Percentiles rank a stretch among this genome's conserved stretches.
These are phyloP conservation scores for Silvanus unidentatus DNA, from an alignment of 2,888 invertebrate genomes.

Conservation along the genomic window DNA sequence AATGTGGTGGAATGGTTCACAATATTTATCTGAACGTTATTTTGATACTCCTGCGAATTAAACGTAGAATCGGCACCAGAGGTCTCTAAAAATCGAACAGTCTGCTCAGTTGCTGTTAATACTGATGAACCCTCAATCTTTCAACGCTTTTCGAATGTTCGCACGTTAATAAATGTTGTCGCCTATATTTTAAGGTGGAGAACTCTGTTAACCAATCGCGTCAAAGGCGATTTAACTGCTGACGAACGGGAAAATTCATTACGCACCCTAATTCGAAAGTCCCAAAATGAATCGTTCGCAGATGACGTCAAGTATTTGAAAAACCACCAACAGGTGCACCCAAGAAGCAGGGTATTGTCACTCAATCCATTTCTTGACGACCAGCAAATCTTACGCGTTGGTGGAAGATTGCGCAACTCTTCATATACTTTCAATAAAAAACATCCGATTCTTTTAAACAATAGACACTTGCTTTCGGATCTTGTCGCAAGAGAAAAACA, in stretches of 20 bases:
- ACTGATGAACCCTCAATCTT: too few species aligned
- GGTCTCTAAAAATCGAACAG: too few species aligned
- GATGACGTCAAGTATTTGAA: neutral
- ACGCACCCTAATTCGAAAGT: neutral
- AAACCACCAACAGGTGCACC: neutral
- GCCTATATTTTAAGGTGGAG: too few species aligned
- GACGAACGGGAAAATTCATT: slow-evolving; percentile 1
- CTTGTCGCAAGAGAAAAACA: slow-evolving; percentile 2
- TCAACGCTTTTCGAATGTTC: too few species aligned
- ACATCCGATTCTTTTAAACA: slow-evolving; percentile 5
- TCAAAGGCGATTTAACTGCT: too few species aligned
- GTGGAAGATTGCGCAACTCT: slow-evolving; percentile 4
- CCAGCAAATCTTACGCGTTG: slow-evolving; percentile 5
- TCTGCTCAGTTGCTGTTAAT: too few species aligned
- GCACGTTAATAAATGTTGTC: too few species aligned
- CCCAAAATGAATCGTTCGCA: slow-evolving; percentile 2
- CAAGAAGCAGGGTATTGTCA: neutral
- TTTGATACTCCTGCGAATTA: too few species aligned
- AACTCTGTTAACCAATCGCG: too few species aligned
- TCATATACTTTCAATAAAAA: neutral
- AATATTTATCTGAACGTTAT: neutral
- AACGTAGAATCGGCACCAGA: too few species aligned
- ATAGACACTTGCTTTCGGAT: neutral
- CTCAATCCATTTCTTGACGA: slow-evolving; percentile 9
- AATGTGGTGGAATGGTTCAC: slow-evolving; percentile 16